phyloP scores from a whole-genome alignment of 92 coral and sea anemone genomes.

The Porites evermanni region DNA sequence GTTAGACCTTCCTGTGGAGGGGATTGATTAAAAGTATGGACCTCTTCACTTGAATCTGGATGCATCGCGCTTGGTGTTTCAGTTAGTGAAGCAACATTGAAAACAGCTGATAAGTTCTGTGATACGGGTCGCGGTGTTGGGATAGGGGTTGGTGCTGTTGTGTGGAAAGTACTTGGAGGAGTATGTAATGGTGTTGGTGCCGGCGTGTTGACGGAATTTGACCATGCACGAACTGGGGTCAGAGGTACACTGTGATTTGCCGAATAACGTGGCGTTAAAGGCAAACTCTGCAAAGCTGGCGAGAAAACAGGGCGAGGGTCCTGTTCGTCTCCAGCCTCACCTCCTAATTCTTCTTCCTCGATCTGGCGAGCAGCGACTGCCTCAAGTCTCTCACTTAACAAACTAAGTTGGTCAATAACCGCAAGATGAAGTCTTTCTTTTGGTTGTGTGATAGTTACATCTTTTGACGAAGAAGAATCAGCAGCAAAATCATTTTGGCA shows the following conservation, averaged over 20 bases:
- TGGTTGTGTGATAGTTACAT: neutral
- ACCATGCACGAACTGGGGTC: constrained; percentile 45
- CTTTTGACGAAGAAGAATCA: neutral
- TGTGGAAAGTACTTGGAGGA: constrained; percentile 27
- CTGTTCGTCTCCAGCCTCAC: constrained; percentile 25
- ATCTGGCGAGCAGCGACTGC: constrained; percentile 79
- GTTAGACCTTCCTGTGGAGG: constrained; percentile 22
- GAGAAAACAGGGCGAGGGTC: constrained; percentile 47
- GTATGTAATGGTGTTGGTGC: constrained; percentile 45
- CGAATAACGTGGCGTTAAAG: constrained; percentile 55
- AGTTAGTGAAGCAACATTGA: neutral
- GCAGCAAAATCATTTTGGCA: neutral
- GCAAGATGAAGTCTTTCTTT: constrained; percentile 33
- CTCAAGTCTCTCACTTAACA: constrained; percentile 74
- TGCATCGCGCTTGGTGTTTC: constrained; percentile 1
- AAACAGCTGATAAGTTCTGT: constrained; percentile 21
- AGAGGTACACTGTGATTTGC: constrained; percentile 60
- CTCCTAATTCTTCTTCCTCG: constrained; percentile 65
- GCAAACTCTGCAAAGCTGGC: constrained; percentile 54
- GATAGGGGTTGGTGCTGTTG: constrained; percentile 35
- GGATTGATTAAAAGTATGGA: constrained; percentile 5
- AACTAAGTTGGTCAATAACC: constrained; percentile 46
- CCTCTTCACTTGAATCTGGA: neutral
- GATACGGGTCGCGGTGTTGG: constrained; percentile 36
- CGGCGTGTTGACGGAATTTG: constrained; percentile 31